Evolutionary conservation across 2,113 vertebrate species (phyloP).

Genomic region (Nicator chloris): DNA sequence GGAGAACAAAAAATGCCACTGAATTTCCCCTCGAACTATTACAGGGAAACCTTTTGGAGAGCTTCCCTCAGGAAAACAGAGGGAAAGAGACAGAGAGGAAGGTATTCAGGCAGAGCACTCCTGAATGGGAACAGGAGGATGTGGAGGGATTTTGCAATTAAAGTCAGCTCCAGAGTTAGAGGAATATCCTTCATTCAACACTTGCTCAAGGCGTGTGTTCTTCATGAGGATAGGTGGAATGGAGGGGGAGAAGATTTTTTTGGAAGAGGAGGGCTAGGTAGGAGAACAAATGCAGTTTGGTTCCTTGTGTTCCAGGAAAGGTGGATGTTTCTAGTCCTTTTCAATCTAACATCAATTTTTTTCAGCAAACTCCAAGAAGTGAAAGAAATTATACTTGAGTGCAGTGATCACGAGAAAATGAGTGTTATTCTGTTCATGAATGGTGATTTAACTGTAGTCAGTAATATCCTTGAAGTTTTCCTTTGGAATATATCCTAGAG

Average conservation of each 20-base stretch:
- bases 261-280: neutral
- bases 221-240: neutral
- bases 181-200: neutral
- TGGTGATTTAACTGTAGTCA: neutral
- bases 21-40: neutral
- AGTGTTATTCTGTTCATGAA: neutral
- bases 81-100: neutral
- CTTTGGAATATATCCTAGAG: neutral
- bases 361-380: neutral
- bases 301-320: neutral
- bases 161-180: neutral
- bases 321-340: neutral
- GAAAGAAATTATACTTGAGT: neutral
- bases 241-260: neutral
- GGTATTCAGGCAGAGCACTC: neutral
- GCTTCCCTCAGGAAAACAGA: neutral
- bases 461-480: neutral
- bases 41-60: neutral
- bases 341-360: neutral
- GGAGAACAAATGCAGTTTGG: neutral
- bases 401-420: neutral
- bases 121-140: neutral
- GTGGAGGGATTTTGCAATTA: neutral
- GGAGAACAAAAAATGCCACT: neutral
- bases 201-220: accelerated